Base-by-base conservation (phyloP, 2,888 invertebrate genomes). In the Polylopha cassiicola region DNA sequence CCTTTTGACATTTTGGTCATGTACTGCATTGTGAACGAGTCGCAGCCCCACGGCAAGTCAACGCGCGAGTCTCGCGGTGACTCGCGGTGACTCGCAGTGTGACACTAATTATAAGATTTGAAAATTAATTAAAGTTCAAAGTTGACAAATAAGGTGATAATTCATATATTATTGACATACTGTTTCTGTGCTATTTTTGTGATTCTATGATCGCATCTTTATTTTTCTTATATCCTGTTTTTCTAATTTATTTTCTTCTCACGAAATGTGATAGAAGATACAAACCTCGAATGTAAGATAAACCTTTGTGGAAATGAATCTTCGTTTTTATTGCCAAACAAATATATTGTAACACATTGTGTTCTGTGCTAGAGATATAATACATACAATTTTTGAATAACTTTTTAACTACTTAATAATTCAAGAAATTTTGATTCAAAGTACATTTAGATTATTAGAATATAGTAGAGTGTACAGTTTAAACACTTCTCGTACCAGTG, bases 1-100 rank as follows among this genome's bases (percentile, higher is more conserved):
- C 85, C 85, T 82, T n/a, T 79, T 76, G 77, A 80, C 77, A 73
- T 72, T 72, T 77, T 67, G 79, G 78, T 79, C 77, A 73, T 60
- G 66, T 68, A 58, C 67, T 64, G 65, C 74, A 63, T 49, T 73
- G 79, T 79, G 78, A 53, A 67, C 54, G 18, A 37, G 4, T 24
- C 11, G 1, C 14, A 15, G 23, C 28, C 16, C 17, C 22, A 10
- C 11, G 26, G 18, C 22, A 20, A 15, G 24, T 30, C 23, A 29
- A 39, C 18, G 33, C 28, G 30, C 24, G 11, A 37, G 24, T 39
- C n/a, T n/a, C n/a, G n/a, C n/a, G n/a, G n/a, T n/a, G 51, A 55
- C 49, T 37, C 43, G 49, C 48, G 48, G 48, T 43, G 51, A 63
- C 73, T 74, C 72, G 69, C 73, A 61, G 54, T 71, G 76, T 70